Base-by-base conservation (phyloP, 1,140 invertebrate species). In the Vollenhovia emeryi region DNA sequence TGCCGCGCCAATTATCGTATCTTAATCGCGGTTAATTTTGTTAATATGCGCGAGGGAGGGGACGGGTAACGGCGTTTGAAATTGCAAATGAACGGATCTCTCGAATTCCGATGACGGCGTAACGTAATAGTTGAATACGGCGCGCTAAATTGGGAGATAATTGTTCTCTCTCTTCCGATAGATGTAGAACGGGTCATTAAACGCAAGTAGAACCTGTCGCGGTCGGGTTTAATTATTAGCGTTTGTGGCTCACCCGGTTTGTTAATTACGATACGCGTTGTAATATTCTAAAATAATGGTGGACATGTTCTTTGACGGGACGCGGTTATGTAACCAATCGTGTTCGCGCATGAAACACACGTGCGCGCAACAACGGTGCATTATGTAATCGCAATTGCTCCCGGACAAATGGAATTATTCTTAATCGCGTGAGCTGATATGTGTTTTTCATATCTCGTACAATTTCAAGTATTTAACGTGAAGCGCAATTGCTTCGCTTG, bases 301-400 rank as follows among this genome's bases (percentile, higher is more conserved):
- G 59, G 52, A 55, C 18, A 13, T 82, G 69, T 30, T 71, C 50
- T 71, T 80, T 57, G 66, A 18, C 15, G 36, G 6, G 33, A 21
- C n/a, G 21, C 21, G 11, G 8, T 80, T 80, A 80, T 57, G 6
- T 80, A 80, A 80, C 13, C 57, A 78, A 66, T 78, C 24, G 21
- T 11, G 7, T 40, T 69, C 24, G 48, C 11, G 15, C 7, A 69
- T 55, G 21, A 43, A 69, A 43, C 27, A 71, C 50, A 24, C 78
- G 24, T 57, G 36, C 8, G 33, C 7, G n/a, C 36, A 66, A 40
- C 30, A 27, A 21, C 3, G 5, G 11, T 71, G 45, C 2, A 36
- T 82, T 71, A 80, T 57, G 7, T 80, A 80, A 80, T 79, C 11
- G 0, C 6, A 68, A 18, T 24, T 11, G 2, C 7, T 6, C 0